Evolutionary conservation across 1,140 invertebrate genomes (phyloP).

Genomic region (Anoplophora glabripennis): DNA sequence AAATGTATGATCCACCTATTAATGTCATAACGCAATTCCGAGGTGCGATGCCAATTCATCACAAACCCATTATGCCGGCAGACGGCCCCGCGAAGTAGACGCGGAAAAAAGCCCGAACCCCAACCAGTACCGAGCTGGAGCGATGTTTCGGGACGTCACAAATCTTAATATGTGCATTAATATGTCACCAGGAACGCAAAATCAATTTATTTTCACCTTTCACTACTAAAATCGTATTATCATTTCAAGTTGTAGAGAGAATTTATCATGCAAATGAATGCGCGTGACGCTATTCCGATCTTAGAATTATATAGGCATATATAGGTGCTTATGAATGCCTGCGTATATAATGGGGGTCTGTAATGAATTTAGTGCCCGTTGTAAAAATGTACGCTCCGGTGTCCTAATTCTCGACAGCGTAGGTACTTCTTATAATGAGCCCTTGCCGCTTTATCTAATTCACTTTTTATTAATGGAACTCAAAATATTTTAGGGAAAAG

Average conservation of each 20-base stretch:
- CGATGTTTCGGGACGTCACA: slow-evolving; percentile 34
- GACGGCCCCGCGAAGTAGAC: slow-evolving; percentile 24
- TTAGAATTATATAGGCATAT: too few species aligned
- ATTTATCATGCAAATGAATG: slow-evolving; percentile 48
- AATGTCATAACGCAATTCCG: slow-evolving; percentile 38
- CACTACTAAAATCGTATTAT: slow-evolving; percentile 45
- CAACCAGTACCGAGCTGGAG: slow-evolving; percentile 32
- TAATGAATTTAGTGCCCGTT: too few species aligned
- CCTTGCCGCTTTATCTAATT: too few species aligned
- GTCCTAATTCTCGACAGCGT: too few species aligned
- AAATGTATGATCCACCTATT: slow-evolving; percentile 37
- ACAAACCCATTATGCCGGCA: slow-evolving; percentile 30
- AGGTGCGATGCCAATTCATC: slow-evolving; percentile 34
- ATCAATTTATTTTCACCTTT: slow-evolving; percentile 49
- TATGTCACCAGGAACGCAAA: slow-evolving; percentile 48
- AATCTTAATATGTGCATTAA: slow-evolving; percentile 49
- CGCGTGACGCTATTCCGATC: slow-evolving; percentile 24
- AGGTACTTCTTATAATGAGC: too few species aligned
- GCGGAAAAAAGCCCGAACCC: slow-evolving; percentile 27
- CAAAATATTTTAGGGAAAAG: too few species aligned
- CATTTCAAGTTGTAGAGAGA: slow-evolving; percentile 39
- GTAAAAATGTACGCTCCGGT: too few species aligned
- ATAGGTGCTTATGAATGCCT: too few species aligned
- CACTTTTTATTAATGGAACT: too few species aligned
- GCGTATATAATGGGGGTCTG: too few species aligned